A percentile compares a stretch with the other conserved stretches of the same genome.
These are phyloP conservation scores for Troilus luridus DNA, from an alignment of 2,888 invertebrate species.

Conservation along the genomic window DNA sequence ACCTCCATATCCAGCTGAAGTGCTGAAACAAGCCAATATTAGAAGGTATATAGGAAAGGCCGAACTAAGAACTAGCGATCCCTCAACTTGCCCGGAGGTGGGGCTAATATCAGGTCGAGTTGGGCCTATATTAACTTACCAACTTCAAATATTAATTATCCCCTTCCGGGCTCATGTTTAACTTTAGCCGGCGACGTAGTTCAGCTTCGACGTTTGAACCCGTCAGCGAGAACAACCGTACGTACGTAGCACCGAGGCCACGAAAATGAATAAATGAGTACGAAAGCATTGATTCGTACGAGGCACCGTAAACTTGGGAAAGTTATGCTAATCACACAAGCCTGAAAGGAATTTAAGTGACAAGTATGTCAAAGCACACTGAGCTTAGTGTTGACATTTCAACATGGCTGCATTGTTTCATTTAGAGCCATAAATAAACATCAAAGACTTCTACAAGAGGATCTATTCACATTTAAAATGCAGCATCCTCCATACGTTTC, in stretches of 20 bases:
- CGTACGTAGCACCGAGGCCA: no score
- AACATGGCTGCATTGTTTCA: background rate
- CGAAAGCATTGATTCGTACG: background rate
- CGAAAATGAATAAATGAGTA: background rate
- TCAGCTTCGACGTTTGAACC: background rate
- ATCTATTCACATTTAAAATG: background rate
- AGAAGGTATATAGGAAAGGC: background rate
- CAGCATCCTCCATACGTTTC: background rate
- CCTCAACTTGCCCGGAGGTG: background rate
- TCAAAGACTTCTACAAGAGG: background rate
- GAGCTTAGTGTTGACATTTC: background rate
- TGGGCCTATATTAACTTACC: slow-evolving; percentile 34
- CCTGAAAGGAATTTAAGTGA: background rate
- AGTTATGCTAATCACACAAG: background rate
- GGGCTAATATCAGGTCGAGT: background rate
- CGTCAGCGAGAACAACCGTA: background rate
- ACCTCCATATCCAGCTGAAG: background rate
- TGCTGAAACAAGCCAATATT: background rate
- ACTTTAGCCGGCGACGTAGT: background rate
- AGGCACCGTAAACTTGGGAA: background rate
- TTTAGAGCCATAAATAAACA: background rate
- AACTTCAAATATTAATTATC: slow-evolving; percentile 41
- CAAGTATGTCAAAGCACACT: background rate
- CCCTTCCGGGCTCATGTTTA: slow-evolving; percentile 7
- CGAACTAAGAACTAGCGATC: background rate